Conservation (phyloP, 2,797 vertebrate genomes). For the Epinephelus awoara region DNA sequence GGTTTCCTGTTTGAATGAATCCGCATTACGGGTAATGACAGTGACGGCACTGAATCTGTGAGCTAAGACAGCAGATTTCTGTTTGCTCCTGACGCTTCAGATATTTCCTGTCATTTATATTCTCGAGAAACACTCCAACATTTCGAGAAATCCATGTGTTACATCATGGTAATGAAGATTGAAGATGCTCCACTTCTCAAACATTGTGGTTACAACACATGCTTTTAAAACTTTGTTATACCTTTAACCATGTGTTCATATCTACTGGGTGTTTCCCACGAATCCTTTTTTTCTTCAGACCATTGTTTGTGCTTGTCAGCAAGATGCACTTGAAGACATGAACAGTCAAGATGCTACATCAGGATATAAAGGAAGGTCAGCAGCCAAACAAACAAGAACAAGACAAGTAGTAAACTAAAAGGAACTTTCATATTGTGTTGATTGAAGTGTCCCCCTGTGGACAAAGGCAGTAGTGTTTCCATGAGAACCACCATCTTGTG, state of each 20-base stretch:
- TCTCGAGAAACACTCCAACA: background rate
- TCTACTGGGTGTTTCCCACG: too few relatives aligned
- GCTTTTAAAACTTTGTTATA: background rate
- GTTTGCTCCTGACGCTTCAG: constrained; percentile 10
- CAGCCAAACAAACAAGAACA: too few relatives aligned
- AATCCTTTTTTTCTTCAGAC: background rate
- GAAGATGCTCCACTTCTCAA: background rate
- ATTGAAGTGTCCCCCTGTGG: too few relatives aligned
- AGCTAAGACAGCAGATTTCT: constrained; percentile 27
- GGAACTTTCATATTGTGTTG: too few relatives aligned
- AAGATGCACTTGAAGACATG: too few relatives aligned
- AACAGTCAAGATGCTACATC: too few relatives aligned
- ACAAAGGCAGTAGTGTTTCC: too few relatives aligned
- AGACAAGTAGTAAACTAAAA: too few relatives aligned
- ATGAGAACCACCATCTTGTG: too few relatives aligned
- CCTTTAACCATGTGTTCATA: background rate
- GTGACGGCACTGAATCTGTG: constrained; percentile 10
- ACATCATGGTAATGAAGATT: background rate
- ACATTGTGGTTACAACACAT: background rate
- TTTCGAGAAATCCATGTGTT: too few relatives aligned
- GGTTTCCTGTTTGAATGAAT: background rate
- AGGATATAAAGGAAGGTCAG: too few relatives aligned
- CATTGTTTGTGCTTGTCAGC: too few relatives aligned
- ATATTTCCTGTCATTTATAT: background rate
- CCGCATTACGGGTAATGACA: constrained; percentile 2